Evolutionary conservation across 1,140 invertebrate species (phyloP).

Genomic region (Pogonus chalceus): DNA sequence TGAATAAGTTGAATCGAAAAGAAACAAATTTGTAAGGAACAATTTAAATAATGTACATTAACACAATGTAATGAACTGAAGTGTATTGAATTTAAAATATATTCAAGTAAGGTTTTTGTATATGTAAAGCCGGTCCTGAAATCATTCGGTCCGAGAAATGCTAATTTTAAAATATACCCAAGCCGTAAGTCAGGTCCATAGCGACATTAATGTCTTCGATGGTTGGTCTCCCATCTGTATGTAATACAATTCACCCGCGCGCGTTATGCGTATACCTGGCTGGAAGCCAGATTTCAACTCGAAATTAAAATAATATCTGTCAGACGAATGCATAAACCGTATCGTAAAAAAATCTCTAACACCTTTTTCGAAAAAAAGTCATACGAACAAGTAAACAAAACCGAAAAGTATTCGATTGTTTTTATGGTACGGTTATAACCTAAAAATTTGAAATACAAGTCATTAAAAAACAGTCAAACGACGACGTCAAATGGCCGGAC

Average conservation of each 20-base stretch:
- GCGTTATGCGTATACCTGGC: constrained; percentile 23
- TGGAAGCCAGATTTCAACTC: constrained; percentile 23
- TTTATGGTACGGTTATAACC: constrained; percentile 4
- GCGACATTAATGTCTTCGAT: background rate
- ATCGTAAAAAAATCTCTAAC: constrained; percentile 31
- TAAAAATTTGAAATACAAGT: constrained; percentile 5
- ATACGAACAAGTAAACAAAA: background rate
- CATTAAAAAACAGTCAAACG: constrained; percentile 6
- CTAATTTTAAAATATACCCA: background rate
- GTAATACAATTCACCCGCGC: background rate
- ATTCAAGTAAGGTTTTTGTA: too few relatives aligned
- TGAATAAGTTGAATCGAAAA: too few relatives aligned
- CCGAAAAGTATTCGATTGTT: background rate
- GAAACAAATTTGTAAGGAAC: too few relatives aligned
- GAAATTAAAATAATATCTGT: constrained; percentile 36
- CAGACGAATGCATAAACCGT: constrained; percentile 36
- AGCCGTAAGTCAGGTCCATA: background rate
- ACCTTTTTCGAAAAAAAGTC: background rate
- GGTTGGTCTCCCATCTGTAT: background rate
- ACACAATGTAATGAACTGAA: too few relatives aligned
- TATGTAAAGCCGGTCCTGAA: too few relatives aligned
- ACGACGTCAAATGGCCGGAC: constrained; percentile 5
- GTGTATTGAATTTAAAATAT: too few relatives aligned
- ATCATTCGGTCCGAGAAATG: too few relatives aligned
- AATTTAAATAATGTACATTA: too few relatives aligned